Base-by-base conservation (phyloP, 2,888 invertebrate genomes). In the Ferrisia virgata region DNA sequence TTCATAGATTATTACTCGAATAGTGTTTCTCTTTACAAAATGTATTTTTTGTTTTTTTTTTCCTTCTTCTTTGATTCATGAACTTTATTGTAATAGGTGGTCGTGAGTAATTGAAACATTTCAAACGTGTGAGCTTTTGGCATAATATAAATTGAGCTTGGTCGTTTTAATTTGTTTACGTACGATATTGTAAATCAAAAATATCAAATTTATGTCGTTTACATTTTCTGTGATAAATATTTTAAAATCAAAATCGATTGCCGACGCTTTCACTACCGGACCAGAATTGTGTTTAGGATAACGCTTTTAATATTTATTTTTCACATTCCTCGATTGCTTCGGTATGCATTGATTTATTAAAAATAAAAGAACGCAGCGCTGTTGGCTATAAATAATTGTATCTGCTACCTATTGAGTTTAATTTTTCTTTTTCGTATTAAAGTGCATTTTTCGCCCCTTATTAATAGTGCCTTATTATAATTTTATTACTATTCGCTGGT, bases 121-220 rank as follows among this genome's bases (percentile, higher is more conserved):
- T 72, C 72, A 36, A n/a, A 33, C 28, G 33, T 5, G 28, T 22
- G 69, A 72, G 72, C 72, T 72, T 53, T 72, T 31, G 72, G 47
- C 47, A 47, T 47, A 47, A 47, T 47, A 8, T 72, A 2, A 33
- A 33, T 33, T 72, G 31, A 72, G 72, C 31, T 72, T n/a, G n/a
- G n/a, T 33, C 18, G 28, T 72, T 72, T 72, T 72, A 72, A 28
- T 64, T 11, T 5, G 6, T 8, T 18, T 47, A 4, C 6, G n/a
- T 47, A 31, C 33, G 72, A 72, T 18, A n/a, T 72, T 72, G 15
- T 72, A 18, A 72, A 72, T 72, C 72, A 72, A 72, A 72, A 72
- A 72, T 72, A 72, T 33, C 72, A 72, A 31, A 22, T n/a, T 11
- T 47, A 47, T 8, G n/a, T 47, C 47, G 31, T 31, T n/a, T 33